Evolutionary conservation across 2,888 invertebrate genomes (phyloP), one percentile per base, ranked within the genome.

Genomic region (Cephus nigrinus): DNA sequence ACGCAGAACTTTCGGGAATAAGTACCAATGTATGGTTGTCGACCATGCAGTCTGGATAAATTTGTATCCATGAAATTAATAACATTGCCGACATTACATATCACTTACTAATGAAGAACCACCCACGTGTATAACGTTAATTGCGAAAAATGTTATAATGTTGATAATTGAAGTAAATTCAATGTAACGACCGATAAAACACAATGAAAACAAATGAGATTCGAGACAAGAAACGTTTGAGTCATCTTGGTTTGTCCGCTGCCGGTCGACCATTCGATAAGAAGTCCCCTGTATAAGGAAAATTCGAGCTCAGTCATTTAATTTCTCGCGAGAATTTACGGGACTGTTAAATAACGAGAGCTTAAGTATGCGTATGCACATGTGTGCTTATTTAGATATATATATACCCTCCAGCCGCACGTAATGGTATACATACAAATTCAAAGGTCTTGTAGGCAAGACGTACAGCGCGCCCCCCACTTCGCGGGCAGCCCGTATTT

Each of bases 401-500:
- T 23, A 23, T 55, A 5, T 15, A 9, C 5, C 2, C 55, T 23
- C 55, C 5, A 55, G 2, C 55, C 9, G 9, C 9, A 55, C 23
- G 55, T 5, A 55, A 23, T 55, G 23, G 23, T 55, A 23, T 9
- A 9, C 55, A 55, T 23, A 55, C 23, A 9, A 55, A 55, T 55
- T 55, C 55, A 55, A 55, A 55, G 5, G 9, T 35, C 55, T 55
- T 5, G 55, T 55, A 36, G 71, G 30, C 69, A 15, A 71, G 71
- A 32, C 71, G 31, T 12, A 15, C 71, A 32, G 71, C 71, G 9
- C 71, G 11, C 71, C 35, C 32, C 15, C 32, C 33, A 80, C 79
- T 81, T 82, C 80, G 31, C 71, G 12, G 12, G 55, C 77, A 80
- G 74, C 77, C 82, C 81, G 83, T 80, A 82, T 83, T 83, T 82